phyloP scores from a whole-genome alignment of 2,888 invertebrate species.

The Polietes domitor region DNA sequence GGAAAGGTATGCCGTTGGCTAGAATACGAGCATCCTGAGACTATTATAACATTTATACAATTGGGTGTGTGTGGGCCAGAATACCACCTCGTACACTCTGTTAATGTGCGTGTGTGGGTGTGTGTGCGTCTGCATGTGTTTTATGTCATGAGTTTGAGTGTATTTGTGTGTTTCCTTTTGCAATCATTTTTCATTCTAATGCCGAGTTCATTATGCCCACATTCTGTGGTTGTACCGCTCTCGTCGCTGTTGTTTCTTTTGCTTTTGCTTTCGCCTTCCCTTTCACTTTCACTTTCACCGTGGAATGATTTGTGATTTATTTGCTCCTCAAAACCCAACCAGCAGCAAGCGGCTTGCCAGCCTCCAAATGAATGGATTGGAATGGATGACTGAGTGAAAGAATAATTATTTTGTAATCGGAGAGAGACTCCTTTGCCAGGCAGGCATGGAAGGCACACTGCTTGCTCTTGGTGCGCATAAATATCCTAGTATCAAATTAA shows the following conservation, averaged over 20 bases:
- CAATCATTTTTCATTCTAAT: slow-evolving; percentile 31
- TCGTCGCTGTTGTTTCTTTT: background rate
- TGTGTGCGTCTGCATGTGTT: background rate
- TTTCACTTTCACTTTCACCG: background rate
- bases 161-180: background rate
- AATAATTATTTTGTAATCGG: background rate
- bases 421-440: background rate
- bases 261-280: background rate
- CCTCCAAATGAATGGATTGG: background rate
- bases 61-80: background rate
- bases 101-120: background rate
- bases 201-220: slow-evolving; percentile 15
- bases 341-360: background rate
- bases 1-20: background rate
- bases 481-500: background rate
- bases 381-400: background rate
- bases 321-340: slow-evolving; percentile 3
- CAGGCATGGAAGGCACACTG: background rate
- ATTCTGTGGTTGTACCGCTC: background rate
- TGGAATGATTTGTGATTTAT: slow-evolving; percentile 35
- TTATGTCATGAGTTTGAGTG: background rate
- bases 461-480: too few species aligned
- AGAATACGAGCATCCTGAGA: background rate
- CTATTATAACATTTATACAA: too few species aligned
- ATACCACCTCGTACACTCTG: background rate